Evolutionary conservation across 2,888 invertebrate species (phyloP).

Genomic region (Nomada ferruginata): DNA sequence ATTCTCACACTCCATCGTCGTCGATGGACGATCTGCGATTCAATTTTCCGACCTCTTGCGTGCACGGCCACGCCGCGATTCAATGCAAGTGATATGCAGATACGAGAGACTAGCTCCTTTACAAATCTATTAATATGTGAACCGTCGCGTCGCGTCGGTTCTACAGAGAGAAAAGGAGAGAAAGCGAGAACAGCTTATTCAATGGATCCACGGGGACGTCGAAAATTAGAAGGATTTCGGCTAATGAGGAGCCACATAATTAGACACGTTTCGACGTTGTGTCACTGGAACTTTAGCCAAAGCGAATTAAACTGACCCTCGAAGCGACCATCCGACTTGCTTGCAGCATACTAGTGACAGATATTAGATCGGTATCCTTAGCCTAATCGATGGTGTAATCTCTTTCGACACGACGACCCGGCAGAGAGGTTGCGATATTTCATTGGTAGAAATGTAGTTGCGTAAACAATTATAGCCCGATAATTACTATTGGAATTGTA

Average conservation of each 20-base stretch:
- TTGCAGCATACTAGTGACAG: slow-evolving; percentile 3
- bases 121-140: slow-evolving; percentile 41
- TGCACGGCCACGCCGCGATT: slow-evolving; percentile 48
- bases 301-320: slow-evolving; percentile 29
- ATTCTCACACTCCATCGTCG: slow-evolving; percentile 31
- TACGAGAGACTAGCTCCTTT: slow-evolving; percentile 41
- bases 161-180: neutral
- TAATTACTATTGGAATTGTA: slow-evolving; percentile 30
- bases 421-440: neutral
- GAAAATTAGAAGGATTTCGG: slow-evolving; percentile 1
- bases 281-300: slow-evolving; percentile 10
- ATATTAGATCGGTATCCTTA: neutral
- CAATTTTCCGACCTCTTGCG: slow-evolving; percentile 67
- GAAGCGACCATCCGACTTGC: neutral
- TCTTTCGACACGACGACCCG: neutral
- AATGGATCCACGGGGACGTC: neutral
- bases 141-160: neutral
- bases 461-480: slow-evolving; percentile 17
- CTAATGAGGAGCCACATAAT: slow-evolving; percentile 54
- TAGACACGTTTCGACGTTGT: slow-evolving; percentile 42
- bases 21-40: slow-evolving; percentile 53
- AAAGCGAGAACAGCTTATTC: no score
- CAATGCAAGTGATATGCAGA: slow-evolving; percentile 73
- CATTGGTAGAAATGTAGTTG: slow-evolving; percentile 1
- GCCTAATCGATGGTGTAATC: neutral